A percentile compares a stretch with the other conserved stretches of the same genome.
Conservation (phyloP, 2,113 vertebrate genomes). For the Rallus limicola region DNA sequence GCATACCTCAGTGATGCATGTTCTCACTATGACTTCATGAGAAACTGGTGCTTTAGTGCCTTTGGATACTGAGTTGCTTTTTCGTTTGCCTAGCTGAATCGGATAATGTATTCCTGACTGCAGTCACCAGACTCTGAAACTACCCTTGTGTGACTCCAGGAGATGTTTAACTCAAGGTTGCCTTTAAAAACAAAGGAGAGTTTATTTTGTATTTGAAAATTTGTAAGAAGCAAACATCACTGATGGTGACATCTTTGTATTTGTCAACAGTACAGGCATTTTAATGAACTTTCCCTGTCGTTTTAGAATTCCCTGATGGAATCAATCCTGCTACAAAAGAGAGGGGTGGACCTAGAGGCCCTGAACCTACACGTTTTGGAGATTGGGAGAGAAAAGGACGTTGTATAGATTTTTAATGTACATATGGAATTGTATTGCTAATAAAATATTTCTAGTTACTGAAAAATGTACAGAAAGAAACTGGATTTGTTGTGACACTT, state of each 20-base stretch:
- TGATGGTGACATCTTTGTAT: not conserved
- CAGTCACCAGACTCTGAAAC: not conserved
- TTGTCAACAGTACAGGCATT: not conserved
- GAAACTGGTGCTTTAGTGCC: not conserved
- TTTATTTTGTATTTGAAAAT: not conserved
- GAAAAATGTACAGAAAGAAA: not conserved
- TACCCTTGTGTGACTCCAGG: not conserved
- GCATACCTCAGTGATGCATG: not conserved
- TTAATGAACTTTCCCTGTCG: constrained; percentile 36
- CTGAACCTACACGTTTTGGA: constrained; percentile 95
- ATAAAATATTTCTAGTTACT: not conserved
- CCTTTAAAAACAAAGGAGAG: not conserved
- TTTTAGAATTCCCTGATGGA: constrained; percentile 88
- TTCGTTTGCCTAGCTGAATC: not conserved
- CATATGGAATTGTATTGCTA: not conserved
- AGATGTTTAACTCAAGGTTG: not conserved
- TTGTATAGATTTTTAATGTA: constrained; percentile 92
- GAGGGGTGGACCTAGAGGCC: constrained; percentile 90
- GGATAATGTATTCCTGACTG: not conserved
- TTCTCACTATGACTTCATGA: not conserved
- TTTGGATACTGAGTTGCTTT: not conserved
- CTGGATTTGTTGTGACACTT: not conserved
- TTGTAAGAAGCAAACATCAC: not conserved
- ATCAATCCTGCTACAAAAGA: constrained; percentile 94
- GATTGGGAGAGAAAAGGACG: constrained; percentile 98